Evolutionary conservation across 1,140 invertebrate species (phyloP), one percentile per base, ranked within the genome.

Genomic region (Psilanteris sp.): DNA sequence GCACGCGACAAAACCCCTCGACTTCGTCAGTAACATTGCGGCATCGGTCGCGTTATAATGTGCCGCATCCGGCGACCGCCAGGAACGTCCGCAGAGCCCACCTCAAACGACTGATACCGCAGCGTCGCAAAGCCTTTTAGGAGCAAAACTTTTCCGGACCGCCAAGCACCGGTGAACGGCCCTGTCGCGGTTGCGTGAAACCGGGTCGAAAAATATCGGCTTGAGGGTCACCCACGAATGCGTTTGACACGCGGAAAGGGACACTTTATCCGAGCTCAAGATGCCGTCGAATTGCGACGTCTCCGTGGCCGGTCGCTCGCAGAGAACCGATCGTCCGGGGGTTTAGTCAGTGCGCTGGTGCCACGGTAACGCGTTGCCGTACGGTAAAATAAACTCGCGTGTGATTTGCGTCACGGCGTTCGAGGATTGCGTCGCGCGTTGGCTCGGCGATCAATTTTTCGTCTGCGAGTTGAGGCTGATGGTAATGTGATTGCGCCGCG

Each of bases 1-100:
- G 81, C 81, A 85, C 81, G 81, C 85, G 84, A 85, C 83, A 85
- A 79, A 81, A 46, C 39, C 61, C 61, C 20, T 32, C 57, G 50
- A 55, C 36, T 62, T 75, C 36, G 57, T 81, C 78, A 83, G 83
- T 83, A 71, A 84, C 75, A 71, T 79, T 55, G 76, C 57, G 71
- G 61, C 81, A 41, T 44, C 76, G 76, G 81, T 79, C 73, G 75
- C 71, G 77, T 77, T 79, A 68, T 83, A 79, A 83, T 83, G 79
- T 71, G 37, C 57, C 36, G 77, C 44, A 83, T 79, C 79, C 76
- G 73, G 68, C 76, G 48, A 77, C 55, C 43, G 55, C 50, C 18
- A 31, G 8, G 27, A 41, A 39, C 37, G 57, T 37, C 36, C 34
- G 4, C 1, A 52, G 27, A 15, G 43, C 14, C 46, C 14, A 26